Evolutionary conservation across 2,113 vertebrate species (phyloP).

Genomic region (Genyomyrus donnyi): DNA sequence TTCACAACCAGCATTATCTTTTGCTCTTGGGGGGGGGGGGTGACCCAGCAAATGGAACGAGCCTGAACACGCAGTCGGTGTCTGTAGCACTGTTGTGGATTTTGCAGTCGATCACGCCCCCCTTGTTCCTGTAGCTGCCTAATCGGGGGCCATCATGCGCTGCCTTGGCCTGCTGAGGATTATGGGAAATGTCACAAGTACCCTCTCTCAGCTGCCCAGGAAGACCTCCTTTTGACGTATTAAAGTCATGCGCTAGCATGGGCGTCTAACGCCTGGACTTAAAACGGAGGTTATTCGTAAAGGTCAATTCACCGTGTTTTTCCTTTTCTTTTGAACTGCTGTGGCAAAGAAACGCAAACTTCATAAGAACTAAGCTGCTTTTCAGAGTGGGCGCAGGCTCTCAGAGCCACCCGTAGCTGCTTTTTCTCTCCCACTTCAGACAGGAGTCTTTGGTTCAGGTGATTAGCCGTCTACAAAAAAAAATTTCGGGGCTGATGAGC

Average conservation of each 20-base stretch:
- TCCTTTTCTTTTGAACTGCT: not conserved
- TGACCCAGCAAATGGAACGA: not conserved
- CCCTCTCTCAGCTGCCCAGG: not conserved
- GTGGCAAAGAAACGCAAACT: not conserved
- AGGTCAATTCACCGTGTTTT: not conserved
- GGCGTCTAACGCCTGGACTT: not conserved
- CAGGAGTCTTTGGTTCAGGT: not conserved
- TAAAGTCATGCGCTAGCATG: not conserved
- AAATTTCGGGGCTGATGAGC: not conserved
- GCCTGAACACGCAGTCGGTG: not conserved
- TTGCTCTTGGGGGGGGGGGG: not conserved
- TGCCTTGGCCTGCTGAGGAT: not conserved
- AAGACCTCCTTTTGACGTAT: not conserved
- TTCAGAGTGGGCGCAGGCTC: not conserved
- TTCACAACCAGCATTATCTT: constrained; percentile 2
- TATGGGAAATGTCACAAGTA: not conserved
- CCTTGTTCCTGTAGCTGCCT: not conserved
- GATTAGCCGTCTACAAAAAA: not conserved
- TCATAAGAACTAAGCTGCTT: not conserved
- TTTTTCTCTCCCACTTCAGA: not conserved
- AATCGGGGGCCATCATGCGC: not conserved
- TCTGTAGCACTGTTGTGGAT: not conserved
- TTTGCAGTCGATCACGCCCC: not conserved
- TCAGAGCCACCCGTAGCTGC: not conserved
- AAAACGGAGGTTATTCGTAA: not conserved